A percentile compares a stretch with the other conserved stretches of the same genome.
Conservation (phyloP, 1,140 invertebrate species). For the Meloidogyne hapla region DNA sequence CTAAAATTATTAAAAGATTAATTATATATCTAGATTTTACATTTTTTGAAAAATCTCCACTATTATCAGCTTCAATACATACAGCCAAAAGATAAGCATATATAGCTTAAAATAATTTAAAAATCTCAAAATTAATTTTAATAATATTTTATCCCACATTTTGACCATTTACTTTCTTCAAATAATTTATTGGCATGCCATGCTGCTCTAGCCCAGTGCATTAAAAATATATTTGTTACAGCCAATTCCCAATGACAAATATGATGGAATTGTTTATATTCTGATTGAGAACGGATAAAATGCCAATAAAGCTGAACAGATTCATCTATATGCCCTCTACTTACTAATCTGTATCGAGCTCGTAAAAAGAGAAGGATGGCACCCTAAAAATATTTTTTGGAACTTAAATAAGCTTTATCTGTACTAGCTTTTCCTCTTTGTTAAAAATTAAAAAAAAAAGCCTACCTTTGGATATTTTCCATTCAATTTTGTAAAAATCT, state of each 20-base stretch:
- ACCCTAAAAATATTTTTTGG: slow-evolving; percentile 68
- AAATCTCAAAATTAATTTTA: neutral
- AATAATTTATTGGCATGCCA: slow-evolving; percentile 45
- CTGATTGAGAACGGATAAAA: slow-evolving; percentile 79
- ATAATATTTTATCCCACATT: no score
- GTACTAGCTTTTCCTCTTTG: no score
- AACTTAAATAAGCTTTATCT: no score
- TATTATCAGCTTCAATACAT: slow-evolving; percentile 56
- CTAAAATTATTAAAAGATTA: neutral
- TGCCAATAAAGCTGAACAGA: slow-evolving; percentile 77
- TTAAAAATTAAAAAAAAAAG: no score
- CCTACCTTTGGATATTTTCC: slow-evolving; percentile 56
- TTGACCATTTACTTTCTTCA: slow-evolving; percentile 49
- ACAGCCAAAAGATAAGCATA: slow-evolving; percentile 58
- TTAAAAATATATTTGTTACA: slow-evolving; percentile 73
- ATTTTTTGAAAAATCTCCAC: slow-evolving; percentile 29
- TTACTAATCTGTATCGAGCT: slow-evolving; percentile 78
- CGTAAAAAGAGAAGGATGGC: slow-evolving; percentile 89
- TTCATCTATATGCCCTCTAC: slow-evolving; percentile 73
- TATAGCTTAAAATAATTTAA: slow-evolving; percentile 29
- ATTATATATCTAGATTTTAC: neutral
- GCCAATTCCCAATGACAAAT: slow-evolving; percentile 91
- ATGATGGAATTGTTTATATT: slow-evolving; percentile 91
- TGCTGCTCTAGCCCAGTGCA: slow-evolving; percentile 69
- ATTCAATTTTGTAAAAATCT: slow-evolving; percentile 46